Conservation (phyloP, 2,797 vertebrate genomes). For the Scarus forsteni region DNA sequence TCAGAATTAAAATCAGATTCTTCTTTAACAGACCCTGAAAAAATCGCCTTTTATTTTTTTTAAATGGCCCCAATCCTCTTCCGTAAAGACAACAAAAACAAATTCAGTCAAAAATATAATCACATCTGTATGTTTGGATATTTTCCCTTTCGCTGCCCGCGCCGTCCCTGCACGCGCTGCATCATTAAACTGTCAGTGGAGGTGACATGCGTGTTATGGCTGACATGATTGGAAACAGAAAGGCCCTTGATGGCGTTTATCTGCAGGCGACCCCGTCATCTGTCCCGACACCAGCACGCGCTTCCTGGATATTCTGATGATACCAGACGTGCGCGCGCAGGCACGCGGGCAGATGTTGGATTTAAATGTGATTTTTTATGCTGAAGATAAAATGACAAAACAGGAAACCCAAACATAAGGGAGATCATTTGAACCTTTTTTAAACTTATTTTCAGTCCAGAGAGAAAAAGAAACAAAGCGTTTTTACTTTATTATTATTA, state of each 20-base stretch:
- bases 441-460: no score
- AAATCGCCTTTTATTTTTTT: no score
- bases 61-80: no score
- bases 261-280: conserved; percentile 78
- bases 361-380: neutral
- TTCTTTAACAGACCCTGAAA: no score
- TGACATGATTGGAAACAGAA: conserved; percentile 80
- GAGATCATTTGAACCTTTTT: no score
- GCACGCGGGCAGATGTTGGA: neutral
- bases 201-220: conserved; percentile 79
- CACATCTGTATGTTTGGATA: neutral
- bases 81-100: neutral
- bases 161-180: conserved; percentile 51
- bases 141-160: conserved; percentile 11
- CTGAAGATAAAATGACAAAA: no score
- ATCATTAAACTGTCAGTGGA: conserved; percentile 79
- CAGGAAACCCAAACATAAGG: no score
- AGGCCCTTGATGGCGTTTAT: conserved; percentile 80
- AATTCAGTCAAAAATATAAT: neutral
- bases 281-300: conserved; percentile 68
- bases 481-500: no score
- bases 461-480: no score
- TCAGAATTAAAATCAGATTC: no score
- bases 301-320: conserved; percentile 40
- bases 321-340: conserved; percentile 6